Base-by-base conservation (phyloP, 2,113 vertebrate species). In the Probosciger aterrimus region DNA sequence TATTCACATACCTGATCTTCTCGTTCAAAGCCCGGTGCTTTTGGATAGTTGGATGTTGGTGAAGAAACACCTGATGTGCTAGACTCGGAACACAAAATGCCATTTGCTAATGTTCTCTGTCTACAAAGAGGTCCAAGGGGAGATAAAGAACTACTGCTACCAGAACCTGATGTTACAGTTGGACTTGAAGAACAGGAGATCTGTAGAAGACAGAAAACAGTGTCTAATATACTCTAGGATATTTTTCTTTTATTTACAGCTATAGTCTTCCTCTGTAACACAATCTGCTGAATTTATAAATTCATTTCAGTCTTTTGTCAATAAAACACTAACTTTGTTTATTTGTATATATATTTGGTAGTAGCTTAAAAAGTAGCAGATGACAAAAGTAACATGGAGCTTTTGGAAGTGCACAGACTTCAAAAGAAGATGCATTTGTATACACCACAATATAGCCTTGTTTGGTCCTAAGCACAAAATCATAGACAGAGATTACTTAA, bases 11-110 rank as follows among this genome's bases (percentile, higher is more conserved):
- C 98, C 98, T 98, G 98, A 97, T 98, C 98, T 97, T 98, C 98
- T 90, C 98, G 98, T 97, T 98, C 98, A 98, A 98, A 98, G 94
- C 98, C 98, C 86, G 98, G 98, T 96, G 98, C 98, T 98, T 98
- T 98, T 69, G 98, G 98, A 98, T 98, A 98, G 97, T 97, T 98
- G 97, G 97, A 97, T 92, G 95, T 98, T 95, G 98, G 98, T 97
- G 98, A 98, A 79, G 98, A 98, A 96, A 98, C 97, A 97, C 96
- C 97, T 97, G 98, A 98, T 65, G 98, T 96, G 95, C 95, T 97
- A 95, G 98, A 98, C 90, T 98, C 98, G 95, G 98, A 98, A 98
- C 98, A 98, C 97, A 98, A 98, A 97, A 97, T 95, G 94, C 96
- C 98, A 88, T 98, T 98, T 98, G 97, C 98, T 97, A 98, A 97